Conservation (phyloP, 2,888 invertebrate species). For the Noctua janthina region DNA sequence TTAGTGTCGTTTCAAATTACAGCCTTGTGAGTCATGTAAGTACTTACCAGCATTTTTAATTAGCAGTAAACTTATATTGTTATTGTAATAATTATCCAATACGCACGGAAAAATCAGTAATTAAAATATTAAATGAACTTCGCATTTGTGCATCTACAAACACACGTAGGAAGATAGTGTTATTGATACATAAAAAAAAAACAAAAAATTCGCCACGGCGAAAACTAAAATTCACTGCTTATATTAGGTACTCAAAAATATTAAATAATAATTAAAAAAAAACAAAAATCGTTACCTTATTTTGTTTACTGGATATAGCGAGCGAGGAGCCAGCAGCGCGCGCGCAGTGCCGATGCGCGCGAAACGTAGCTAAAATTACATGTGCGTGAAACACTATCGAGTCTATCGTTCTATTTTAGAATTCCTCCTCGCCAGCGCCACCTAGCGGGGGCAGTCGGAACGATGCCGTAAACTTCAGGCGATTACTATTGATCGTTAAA, state of each 20-base stretch:
- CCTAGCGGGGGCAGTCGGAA: constrained; percentile 28
- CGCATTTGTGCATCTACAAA: constrained; percentile 10
- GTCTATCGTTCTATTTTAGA: constrained; percentile 64
- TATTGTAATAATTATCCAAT: background rate
- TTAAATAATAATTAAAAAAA: background rate
- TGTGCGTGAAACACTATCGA: constrained; percentile 65
- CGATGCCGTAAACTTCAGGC: constrained; percentile 7
- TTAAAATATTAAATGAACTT: constrained; percentile 2
- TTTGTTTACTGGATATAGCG: constrained; percentile 38
- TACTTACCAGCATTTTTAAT: constrained; percentile 1
- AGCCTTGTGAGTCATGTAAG: background rate
- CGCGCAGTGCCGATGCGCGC: constrained; percentile 63
- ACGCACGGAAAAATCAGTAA: background rate
- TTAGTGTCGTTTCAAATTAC: constrained; percentile 29
- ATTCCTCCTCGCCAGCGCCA: constrained; percentile 45
- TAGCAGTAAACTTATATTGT: background rate
- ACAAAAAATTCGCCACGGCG: constrained; percentile 1
- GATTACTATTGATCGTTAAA: constrained; percentile 44
- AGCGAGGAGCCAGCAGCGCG: constrained; percentile 23
- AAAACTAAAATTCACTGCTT: background rate
- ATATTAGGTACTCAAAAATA: background rate
- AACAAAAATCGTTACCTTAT: constrained; percentile 41
- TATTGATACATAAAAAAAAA: background rate
- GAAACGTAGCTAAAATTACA: constrained; percentile 75
- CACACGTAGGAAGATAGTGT: no score